Evolutionary conservation across 2,888 invertebrate species (phyloP), one percentile per base, ranked within the genome.

Genomic region (Helicoverpa assulta): DNA sequence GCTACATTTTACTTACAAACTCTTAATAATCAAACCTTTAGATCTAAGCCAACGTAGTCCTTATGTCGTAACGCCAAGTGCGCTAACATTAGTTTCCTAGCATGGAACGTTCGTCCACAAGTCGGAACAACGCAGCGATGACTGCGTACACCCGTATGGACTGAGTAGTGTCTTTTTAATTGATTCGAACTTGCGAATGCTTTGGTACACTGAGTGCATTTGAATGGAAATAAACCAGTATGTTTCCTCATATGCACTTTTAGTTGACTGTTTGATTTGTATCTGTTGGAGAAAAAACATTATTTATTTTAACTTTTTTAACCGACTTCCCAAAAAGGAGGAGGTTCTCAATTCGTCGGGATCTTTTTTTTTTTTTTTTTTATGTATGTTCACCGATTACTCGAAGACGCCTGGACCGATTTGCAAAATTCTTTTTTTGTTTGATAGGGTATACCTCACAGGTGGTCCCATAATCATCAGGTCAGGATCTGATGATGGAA

Each of bases 231-330:
- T 26, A 26, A 26, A 0, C 88, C 87, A 0, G 84, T 80, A 51
- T 90, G 90, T 0, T 60, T 82, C 0, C 64, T 57, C 57, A 84
- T 76, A 40, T 93, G 93, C 0, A 86, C 60, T 18, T 74, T 86
- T 19, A 92, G 72, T 1, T 85, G 80, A 2, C 80, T 57, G 60
- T 90, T 92, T 0, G 84, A 81, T 77, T 92, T 93, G 63, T 87
- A 93, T 18, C 85, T 83, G 81, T 47, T 12, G 26, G 26, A 16
- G 21, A 57, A 6, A 5, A 14, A 33, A 40, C 4, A 26, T 0
- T n/a, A 47, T 1, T 5, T n/a, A n/a, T 0, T 47, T 47, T 33
- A 33, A 29, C 6, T 16, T 26, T 18, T 16, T 33, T 54, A 33
- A 33, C 4, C 7, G 5, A n/a, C n/a, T n/a, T n/a, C n/a, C n/a